Conservation (phyloP, 2,113 vertebrate species). For the Heterotilapia buettikoferi region DNA sequence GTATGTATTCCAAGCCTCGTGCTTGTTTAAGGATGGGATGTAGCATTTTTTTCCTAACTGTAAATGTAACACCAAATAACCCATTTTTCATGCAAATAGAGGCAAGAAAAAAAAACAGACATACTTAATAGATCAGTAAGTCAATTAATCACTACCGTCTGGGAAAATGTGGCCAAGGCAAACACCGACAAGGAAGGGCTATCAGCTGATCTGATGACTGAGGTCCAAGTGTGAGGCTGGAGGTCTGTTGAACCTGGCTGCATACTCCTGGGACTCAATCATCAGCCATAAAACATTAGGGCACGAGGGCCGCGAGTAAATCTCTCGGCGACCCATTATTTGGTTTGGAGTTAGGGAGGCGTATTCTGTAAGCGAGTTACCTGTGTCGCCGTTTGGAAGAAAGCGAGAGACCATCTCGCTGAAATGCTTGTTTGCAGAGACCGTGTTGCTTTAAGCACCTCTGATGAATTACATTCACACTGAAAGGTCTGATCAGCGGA, state of each 20-base stretch:
- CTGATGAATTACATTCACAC: constrained; percentile 64
- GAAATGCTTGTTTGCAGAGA: constrained; percentile 64
- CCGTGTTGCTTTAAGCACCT: constrained; percentile 58
- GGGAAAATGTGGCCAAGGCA: constrained; percentile 36
- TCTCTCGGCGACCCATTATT: constrained; percentile 61
- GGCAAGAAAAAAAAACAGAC: background rate
- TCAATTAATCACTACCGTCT: constrained; percentile 38
- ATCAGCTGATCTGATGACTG: constrained; percentile 67
- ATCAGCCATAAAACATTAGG: constrained; percentile 66
- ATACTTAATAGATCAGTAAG: constrained; percentile 25
- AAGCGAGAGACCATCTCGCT: constrained; percentile 35
- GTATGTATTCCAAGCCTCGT: background rate
- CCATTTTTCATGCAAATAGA: background rate
- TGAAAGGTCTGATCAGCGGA: constrained; percentile 68
- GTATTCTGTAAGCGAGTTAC: constrained; percentile 29
- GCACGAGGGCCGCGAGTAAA: constrained; percentile 47
- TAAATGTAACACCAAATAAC: background rate
- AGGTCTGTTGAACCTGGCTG: constrained; percentile 66
- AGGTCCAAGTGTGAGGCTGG: constrained; percentile 54
- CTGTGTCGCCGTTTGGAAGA: constrained; percentile 53
- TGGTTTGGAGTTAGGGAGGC: constrained; percentile 58
- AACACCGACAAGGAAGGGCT: constrained; percentile 29
- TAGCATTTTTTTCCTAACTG: background rate
- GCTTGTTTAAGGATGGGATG: background rate
- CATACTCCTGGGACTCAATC: constrained; percentile 61